Percentiles rank a stretch among this genome's conserved stretches.
These are phyloP conservation scores for Psilanteris sp. DNA, from an alignment of 1,140 invertebrate species.

Conservation along the genomic window DNA sequence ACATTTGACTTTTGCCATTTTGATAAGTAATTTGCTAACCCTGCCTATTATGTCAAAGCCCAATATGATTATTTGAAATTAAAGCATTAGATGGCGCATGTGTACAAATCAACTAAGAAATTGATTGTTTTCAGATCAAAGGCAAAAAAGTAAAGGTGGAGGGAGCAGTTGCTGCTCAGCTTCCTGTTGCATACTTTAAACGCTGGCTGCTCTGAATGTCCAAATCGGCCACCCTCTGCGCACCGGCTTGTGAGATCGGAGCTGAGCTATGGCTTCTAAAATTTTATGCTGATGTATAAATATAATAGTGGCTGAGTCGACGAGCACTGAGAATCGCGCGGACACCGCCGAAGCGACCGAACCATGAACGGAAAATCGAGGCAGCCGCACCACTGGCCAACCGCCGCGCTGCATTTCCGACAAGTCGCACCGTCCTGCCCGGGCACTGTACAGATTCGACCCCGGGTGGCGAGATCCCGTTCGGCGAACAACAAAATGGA, in stretches of 20 bases:
- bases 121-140: constrained; percentile 87
- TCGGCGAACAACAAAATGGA: constrained; percentile 20
- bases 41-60: too few species aligned
- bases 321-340: constrained; percentile 65
- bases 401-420: constrained; percentile 11
- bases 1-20: too few species aligned
- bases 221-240: constrained; percentile 64
- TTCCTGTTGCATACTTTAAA: constrained; percentile 95
- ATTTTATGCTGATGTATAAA: constrained; percentile 77
- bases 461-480: constrained; percentile 3
- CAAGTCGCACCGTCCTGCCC: constrained; percentile 11
- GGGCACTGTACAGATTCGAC: constrained; percentile 44
- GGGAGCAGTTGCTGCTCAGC: constrained; percentile 95
- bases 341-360: constrained; percentile 10
- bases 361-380: constrained; percentile 1
- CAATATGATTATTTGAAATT: too few species aligned
- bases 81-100: too few species aligned
- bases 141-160: constrained; percentile 96
- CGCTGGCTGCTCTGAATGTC: constrained; percentile 70
- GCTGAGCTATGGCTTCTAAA: constrained; percentile 76
- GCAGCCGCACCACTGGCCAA: not conserved
- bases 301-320: constrained; percentile 74
- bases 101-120: not conserved
- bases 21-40: too few species aligned
- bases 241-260: constrained; percentile 68